Percentiles rank a stretch among this genome's conserved stretches.
phyloP scores from a whole-genome alignment of 2,888 invertebrate species.

The Noctua pronuba region DNA sequence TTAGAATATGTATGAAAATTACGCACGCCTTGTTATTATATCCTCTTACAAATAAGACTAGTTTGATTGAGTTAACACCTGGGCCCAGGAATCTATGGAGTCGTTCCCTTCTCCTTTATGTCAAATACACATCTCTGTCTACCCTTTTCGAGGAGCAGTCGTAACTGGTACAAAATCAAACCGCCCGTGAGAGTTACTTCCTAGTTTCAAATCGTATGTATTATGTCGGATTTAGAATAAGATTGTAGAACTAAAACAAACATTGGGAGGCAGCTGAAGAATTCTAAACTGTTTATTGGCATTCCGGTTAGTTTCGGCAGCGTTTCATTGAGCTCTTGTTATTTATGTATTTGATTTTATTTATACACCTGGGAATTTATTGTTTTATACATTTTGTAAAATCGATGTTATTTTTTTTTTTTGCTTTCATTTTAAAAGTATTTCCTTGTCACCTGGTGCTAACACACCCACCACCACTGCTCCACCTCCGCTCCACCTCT shows the following conservation, averaged over 20 bases:
- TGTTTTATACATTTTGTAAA: neutral
- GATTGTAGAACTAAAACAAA: conserved; percentile 29
- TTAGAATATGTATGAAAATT: too few relatives aligned
- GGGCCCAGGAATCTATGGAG: too few relatives aligned
- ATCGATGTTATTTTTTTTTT: neutral
- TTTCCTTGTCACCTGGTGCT: neutral
- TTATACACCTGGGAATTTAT: conserved; percentile 13
- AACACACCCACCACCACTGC: too few relatives aligned
- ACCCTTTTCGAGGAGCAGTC: neutral
- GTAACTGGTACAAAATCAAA: neutral
- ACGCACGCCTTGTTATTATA: too few relatives aligned
- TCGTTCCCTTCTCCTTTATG: too few relatives aligned
- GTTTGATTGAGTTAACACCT: too few relatives aligned
- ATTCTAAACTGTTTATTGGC: conserved; percentile 26
- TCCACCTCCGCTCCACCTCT: too few relatives aligned
- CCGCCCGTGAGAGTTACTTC: neutral
- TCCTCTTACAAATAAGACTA: too few relatives aligned
- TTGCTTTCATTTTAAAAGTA: neutral
- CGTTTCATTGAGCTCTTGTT: conserved; percentile 12
- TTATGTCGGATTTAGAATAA: conserved; percentile 20
- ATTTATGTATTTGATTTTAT: conserved; percentile 20
- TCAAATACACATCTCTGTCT: neutral
- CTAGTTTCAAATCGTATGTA: conserved; percentile 18
- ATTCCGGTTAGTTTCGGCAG: conserved; percentile 10
- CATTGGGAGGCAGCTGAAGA: conserved; percentile 22